Evolutionary conservation across 1,140 invertebrate genomes (phyloP).

Genomic region (Popillia japonica): DNA sequence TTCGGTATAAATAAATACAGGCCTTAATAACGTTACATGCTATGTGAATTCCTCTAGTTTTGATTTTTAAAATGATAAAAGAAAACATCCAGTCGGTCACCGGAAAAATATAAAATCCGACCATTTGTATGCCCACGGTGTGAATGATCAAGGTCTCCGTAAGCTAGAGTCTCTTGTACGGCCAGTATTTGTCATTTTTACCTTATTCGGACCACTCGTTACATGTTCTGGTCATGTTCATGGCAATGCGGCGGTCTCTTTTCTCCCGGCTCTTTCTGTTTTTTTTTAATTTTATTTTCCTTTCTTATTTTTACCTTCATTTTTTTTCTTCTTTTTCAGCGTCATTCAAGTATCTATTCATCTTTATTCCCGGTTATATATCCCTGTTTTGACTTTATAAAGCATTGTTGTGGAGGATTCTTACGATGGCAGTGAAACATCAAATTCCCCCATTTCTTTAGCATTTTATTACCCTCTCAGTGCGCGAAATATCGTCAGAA

Average conservation of each 20-base stretch:
- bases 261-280: background rate
- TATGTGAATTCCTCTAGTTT: slow-evolving; percentile 5
- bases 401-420: too few relatives aligned
- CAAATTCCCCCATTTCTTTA: too few relatives aligned
- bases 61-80: slow-evolving; percentile 12
- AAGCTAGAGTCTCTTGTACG: background rate
- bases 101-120: slow-evolving; percentile 9
- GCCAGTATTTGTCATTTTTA: slow-evolving; percentile 15
- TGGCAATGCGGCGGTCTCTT: background rate
- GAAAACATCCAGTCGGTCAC: background rate
- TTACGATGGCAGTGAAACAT: too few relatives aligned
- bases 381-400: too few relatives aligned
- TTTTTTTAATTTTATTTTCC: background rate
- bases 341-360: background rate
- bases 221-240: slow-evolving; percentile 10
- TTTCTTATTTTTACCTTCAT: background rate
- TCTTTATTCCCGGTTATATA: too few relatives aligned
- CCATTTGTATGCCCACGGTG: slow-evolving; percentile 8
- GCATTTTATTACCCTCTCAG: too few relatives aligned
- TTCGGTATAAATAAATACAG: background rate
- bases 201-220: slow-evolving; percentile 9
- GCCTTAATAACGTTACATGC: background rate
- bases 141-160: slow-evolving; percentile 1
- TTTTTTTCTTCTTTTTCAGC: background rate
- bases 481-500: too few relatives aligned